A percentile compares a stretch with the other conserved stretches of the same genome.
Conservation (phyloP, 2,888 invertebrate genomes). For the Eupithecia insigniata region DNA sequence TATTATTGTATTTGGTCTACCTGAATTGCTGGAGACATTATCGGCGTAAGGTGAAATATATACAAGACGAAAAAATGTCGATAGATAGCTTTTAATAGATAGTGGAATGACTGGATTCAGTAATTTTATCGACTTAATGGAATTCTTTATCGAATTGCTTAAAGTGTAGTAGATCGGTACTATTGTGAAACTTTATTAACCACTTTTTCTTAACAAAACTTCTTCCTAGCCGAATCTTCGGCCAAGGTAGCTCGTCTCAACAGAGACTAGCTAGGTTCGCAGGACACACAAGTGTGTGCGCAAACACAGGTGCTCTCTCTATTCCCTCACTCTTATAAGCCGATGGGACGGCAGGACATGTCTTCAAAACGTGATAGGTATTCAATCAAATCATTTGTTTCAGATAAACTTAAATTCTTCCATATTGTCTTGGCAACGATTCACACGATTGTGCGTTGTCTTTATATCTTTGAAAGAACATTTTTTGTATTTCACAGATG, state of each 20-base stretch:
- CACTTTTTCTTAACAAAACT: not conserved
- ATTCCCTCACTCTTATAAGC: no score
- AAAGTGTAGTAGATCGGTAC: constrained; percentile 36
- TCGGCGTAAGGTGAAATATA: constrained; percentile 57
- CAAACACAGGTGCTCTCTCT: no score
- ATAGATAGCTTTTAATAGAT: constrained; percentile 45
- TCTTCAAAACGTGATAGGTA: no score
- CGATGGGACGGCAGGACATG: no score
- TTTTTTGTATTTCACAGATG: constrained; percentile 2
- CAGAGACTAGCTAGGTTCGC: no score
- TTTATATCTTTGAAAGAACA: not conserved
- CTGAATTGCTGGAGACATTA: constrained; percentile 78
- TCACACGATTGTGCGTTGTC: not conserved
- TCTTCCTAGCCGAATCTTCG: no score
- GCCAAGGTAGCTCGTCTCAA: no score
- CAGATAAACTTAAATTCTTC: not conserved
- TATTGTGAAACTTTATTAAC: constrained; percentile 9
- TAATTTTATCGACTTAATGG: constrained; percentile 64
- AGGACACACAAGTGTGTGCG: no score
- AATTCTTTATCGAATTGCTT: constrained; percentile 62
- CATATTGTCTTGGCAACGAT: not conserved
- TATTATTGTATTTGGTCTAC: constrained; percentile 77
- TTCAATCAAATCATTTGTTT: not conserved
- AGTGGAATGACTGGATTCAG: constrained; percentile 56
- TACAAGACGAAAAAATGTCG: constrained; percentile 62